Percentiles rank a stretch among this genome's conserved stretches.
phyloP scores from a whole-genome alignment of 2,888 invertebrate species.

The Amiota communis region DNA sequence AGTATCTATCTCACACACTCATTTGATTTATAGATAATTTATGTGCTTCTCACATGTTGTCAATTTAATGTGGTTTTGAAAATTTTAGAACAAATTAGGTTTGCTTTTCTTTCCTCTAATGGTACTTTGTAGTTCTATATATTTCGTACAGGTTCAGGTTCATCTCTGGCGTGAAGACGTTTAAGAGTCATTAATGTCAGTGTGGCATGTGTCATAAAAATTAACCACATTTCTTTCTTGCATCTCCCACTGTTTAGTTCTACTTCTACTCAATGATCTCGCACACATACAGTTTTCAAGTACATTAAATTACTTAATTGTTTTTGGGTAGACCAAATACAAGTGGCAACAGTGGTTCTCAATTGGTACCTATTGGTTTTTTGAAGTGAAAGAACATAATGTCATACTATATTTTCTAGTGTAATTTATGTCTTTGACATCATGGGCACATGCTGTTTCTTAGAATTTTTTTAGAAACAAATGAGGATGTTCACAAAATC shows the following conservation, averaged over 20 bases:
- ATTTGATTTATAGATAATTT: conserved; percentile 50
- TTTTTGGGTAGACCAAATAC: neutral
- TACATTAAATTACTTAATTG: conserved; percentile 32
- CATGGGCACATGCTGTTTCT: conserved; percentile 53
- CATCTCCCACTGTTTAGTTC: neutral
- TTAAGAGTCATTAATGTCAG: conserved; percentile 50
- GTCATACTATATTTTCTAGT: conserved; percentile 33
- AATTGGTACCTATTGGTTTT: neutral
- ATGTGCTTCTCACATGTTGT: conserved; percentile 68
- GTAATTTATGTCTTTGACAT: conserved; percentile 57
- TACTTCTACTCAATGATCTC: neutral
- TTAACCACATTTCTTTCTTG: conserved; percentile 34
- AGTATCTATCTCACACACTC: conserved; percentile 17
- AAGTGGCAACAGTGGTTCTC: neutral
- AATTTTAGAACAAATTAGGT: conserved; percentile 53
- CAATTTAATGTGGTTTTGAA: conserved; percentile 63
- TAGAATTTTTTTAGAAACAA: neutral
- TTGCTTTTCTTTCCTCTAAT: no score
- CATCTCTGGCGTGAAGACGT: neutral
- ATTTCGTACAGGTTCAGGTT: conserved; percentile 28
- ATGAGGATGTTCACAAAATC: neutral
- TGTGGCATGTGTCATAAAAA: conserved; percentile 53
- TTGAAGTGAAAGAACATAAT: no score
- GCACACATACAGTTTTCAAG: conserved; percentile 34
- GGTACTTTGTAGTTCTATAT: no score